These are phyloP conservation scores for Mystacides longicornis DNA, from an alignment of 2,888 invertebrate species.

Conservation along the genomic window DNA sequence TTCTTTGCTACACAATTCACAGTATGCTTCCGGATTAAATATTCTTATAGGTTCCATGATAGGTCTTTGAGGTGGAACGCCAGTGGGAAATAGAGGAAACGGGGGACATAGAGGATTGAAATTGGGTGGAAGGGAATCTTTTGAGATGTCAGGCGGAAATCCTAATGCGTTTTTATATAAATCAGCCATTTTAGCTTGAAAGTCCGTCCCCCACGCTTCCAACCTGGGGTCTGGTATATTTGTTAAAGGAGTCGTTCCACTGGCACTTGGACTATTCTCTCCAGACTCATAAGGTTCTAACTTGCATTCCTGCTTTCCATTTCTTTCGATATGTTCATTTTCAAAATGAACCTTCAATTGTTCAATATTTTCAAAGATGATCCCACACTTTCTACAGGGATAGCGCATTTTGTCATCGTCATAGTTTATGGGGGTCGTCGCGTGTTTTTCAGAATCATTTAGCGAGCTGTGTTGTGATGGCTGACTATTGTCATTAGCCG, in stretches of 20 bases:
- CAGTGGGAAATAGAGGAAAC: conserved; percentile 44
- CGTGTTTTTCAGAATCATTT: conserved; percentile 15
- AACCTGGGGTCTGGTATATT: conserved; percentile 21
- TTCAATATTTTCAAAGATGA: conserved; percentile 20
- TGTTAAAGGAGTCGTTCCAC: conserved; percentile 10
- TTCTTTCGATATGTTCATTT: conserved; percentile 23
- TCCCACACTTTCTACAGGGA: conserved; percentile 21
- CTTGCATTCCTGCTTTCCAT: conserved; percentile 23
- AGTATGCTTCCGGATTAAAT: conserved; percentile 95
- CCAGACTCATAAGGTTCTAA: conserved; percentile 22
- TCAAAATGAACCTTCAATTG: conserved; percentile 21
- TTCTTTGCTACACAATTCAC: conserved; percentile 96
- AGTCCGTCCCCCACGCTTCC: conserved; percentile 32
- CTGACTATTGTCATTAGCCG: conserved; percentile 5
- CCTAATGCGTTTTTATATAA: conserved; percentile 48
- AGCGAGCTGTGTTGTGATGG: conserved; percentile 9
- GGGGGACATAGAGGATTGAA: conserved; percentile 49
- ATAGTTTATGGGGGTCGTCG: too few relatives aligned
- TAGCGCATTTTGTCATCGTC: too few relatives aligned
- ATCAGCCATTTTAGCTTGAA: conserved; percentile 48
- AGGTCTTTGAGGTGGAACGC: conserved; percentile 29
- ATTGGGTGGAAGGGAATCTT: conserved; percentile 34
- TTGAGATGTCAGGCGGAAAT: conserved; percentile 38
- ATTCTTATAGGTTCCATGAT: conserved; percentile 62
- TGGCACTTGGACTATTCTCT: conserved; percentile 20